Evolutionary conservation across 2,113 vertebrate genomes (phyloP).

Genomic region (Onychostruthus taczanowskii): DNA sequence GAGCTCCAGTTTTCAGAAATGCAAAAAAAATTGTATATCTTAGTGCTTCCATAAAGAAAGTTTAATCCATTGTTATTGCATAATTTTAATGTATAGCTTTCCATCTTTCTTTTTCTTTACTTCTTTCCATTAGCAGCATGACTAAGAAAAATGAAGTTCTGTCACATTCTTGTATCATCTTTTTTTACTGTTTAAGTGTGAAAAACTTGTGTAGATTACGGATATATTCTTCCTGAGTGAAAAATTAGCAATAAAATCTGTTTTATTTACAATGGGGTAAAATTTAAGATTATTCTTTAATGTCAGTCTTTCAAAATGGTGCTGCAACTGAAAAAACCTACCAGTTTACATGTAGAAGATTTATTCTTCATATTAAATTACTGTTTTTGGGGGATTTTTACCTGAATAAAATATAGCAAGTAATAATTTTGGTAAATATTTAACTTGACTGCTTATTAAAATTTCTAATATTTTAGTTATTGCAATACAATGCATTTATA

Average conservation of each 20-base stretch:
- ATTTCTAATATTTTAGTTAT: not conserved
- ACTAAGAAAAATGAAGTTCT: not conserved
- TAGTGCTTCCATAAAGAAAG: not conserved
- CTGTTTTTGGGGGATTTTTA: not conserved
- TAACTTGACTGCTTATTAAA: not conserved
- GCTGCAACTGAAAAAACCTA: not conserved
- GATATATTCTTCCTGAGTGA: not conserved
- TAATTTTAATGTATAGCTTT: not conserved
- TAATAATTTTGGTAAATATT: constrained; percentile 13
- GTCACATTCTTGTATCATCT: not conserved
- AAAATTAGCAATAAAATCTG: not conserved
- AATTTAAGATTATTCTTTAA: not conserved
- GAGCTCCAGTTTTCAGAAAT: not conserved
- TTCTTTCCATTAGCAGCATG: not conserved
- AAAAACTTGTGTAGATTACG: not conserved
- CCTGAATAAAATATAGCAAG: not conserved
- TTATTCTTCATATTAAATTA: not conserved
- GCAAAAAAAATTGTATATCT: not conserved
- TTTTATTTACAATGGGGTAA: not conserved
- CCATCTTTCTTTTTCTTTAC: not conserved
- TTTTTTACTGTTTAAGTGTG: not conserved
- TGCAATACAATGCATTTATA: not conserved
- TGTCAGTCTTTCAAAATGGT: not conserved
- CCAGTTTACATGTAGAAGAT: not conserved
- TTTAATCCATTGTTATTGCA: not conserved